Evolutionary conservation across 2,113 vertebrate species (phyloP), one percentile per base, ranked within the genome.

Genomic region (Heterochromis multidens): DNA sequence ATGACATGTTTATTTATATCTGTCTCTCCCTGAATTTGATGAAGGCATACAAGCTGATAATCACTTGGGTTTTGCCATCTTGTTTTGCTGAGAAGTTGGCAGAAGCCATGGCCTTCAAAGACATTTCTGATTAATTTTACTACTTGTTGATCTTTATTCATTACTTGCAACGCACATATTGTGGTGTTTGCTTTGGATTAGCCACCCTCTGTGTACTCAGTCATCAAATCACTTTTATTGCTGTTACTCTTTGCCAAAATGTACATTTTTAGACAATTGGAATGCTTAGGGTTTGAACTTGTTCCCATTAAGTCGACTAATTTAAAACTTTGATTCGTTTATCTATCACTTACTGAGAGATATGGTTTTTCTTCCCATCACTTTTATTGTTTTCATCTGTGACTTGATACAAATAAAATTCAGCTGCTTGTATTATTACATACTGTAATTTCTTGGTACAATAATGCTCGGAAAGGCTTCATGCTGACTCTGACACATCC

Each of bases 1-100:
- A 88, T 89, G 86, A 82, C 90, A 90, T 87, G 83, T 92, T 91
- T 91, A 89, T 93, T 91, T 90, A 92, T 86, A 70, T 83, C 25
- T 54, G 63, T 77, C 76, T 87, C 60, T 65, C 40, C 76, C 76
- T 86, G 76, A 83, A 23, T 81, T 79, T 80, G 84, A 89, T 79
- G 70, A 87, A 80, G 74, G 19, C 43, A 0, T 58, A 33, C 65
- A 61, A 52, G 85, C 84, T 81, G 67, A 83, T 90, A 80, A 92
- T 94, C 82, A 90, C 81, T 77, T 4, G 3, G 10, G 76, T 84
- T 89, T 86, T 92, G 63, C 76, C 82, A 81, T 83, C 54, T 91
- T 82, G 80, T 79, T 90, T 79, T 81, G 58, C 81, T 63, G 74
- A 56, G 74, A 85, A 81, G 70, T 46, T 81, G 83, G 89, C 63